Evolutionary conservation across 2,113 vertebrate species (phyloP), one percentile per base, ranked within the genome.

Genomic region (Phasianus colchicus): DNA sequence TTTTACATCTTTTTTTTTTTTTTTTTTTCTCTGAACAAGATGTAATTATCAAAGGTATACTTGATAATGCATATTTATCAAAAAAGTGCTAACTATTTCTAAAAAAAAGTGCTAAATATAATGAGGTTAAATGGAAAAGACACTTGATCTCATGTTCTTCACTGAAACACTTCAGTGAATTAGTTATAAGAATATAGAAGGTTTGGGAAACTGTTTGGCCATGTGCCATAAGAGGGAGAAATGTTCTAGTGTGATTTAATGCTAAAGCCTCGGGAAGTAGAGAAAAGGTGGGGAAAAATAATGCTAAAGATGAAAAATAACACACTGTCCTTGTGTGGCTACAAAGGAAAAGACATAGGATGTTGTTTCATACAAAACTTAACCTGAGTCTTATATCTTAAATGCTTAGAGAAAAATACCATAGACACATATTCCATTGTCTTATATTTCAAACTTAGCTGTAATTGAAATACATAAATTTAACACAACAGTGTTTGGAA

Each of bases 151-250:
- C 3, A 6, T 55, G 55, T 58, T 81, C 58, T 65, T 73, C 22
- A 40, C 38, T 91, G 50, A 83, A 89, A 78, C 70, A 48, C 32
- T 55, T 60, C 25, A 89, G 13, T 57, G 34, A 74, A 87, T 80
- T 64, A 71, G 36, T 63, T 77, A 11, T 64, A 42, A 50, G 75
- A 77, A 66, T 9, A 8, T 45, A 3, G 0, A 34, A 87, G 17
- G 25, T 89, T 96, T 84, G 42, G 47, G 30, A 55, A 70, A 74
- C 87, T 74, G 29, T 77, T 95, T 93, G 89, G 75, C 78, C 57
- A 29, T 16, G 7, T 0, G 18, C 55, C 5, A 0, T 58, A 13
- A 45, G 25, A 50, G 34, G 38, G 25, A 77, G 75, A 50, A 87
- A 34, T 20, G 43, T 1, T 55, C 52, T 75, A 3, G 30, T 70